A percentile compares a stretch with the other conserved stretches of the same genome.
Evolutionary conservation across 2,113 vertebrate species (phyloP).

Genomic region (Leuciscus idus): DNA sequence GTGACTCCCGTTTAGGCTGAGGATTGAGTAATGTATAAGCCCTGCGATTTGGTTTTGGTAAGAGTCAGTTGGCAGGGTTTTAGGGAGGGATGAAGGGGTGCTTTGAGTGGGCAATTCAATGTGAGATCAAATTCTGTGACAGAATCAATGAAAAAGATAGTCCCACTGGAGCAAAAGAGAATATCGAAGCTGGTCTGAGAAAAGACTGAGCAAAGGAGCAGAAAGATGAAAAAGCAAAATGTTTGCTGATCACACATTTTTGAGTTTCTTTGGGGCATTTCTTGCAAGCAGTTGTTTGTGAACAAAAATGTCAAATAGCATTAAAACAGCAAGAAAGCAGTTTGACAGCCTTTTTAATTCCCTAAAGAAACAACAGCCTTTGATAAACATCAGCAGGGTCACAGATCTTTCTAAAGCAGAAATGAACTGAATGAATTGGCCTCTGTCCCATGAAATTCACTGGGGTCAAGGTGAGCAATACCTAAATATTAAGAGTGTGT

Average conservation of each 20-base stretch:
- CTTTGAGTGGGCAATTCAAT: constrained; percentile 39
- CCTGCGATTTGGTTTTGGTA: constrained; percentile 22
- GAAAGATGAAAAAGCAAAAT: background rate
- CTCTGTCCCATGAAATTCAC: constrained; percentile 1
- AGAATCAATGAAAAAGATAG: constrained; percentile 37
- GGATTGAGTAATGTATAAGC: constrained; percentile 27
- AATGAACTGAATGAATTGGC: constrained; percentile 33
- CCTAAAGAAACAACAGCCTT: background rate
- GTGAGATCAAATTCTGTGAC: constrained; percentile 41
- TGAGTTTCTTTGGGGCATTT: background rate
- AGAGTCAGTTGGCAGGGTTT: background rate
- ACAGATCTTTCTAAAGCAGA: constrained; percentile 30
- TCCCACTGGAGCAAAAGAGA: constrained; percentile 25
- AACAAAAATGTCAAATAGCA: constrained; percentile 1
- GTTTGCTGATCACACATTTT: constrained; percentile 3
- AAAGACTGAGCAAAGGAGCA: background rate
- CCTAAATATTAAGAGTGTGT: background rate
- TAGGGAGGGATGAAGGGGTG: constrained; percentile 4
- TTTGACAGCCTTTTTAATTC: background rate
- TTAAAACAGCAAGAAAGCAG: background rate
- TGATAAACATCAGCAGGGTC: constrained; percentile 43
- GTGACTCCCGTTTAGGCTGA: constrained; percentile 12
- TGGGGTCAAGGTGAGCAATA: constrained; percentile 33
- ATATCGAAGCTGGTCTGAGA: background rate
- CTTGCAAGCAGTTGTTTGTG: background rate